Base-by-base conservation (phyloP, 1,140 invertebrate species). In the Drosophila lacertosa region DNA sequence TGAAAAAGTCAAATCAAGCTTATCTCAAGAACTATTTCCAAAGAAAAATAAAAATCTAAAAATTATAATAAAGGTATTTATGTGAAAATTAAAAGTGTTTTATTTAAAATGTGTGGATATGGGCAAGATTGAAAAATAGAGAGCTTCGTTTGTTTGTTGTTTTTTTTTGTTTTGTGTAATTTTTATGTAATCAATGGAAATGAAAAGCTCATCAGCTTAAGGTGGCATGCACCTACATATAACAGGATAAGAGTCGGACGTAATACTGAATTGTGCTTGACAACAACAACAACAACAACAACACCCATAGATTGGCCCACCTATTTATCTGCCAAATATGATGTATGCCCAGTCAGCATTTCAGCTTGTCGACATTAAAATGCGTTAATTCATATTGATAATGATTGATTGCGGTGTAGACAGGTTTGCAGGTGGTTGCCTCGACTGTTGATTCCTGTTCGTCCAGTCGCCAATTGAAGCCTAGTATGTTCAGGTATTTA, bases 31-130 rank as follows among this genome's bases (percentile, higher is more conserved):
- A 84, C 76, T 84, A 89, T 89, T 89, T 86, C 81, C 74, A 77
- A 88, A 81, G 45, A 65, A 65, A 74, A 84, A 69, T 50, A 65
- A 72, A 72, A 84, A 73, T 84, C 81, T 88, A 64, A 77, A 73
- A 86, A 81, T 74, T 86, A 83, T 83, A 89, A 89, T 89, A 89
- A 89, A 89, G 68, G 84, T 89, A 89, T 89, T 89, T 89, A 89
- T 89, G 84, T 89, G 84, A 79, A 70, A 69, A 6, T 7, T 0
- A 4, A 35, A 18, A 0, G 42, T 39, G 33, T 64, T 69, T 69
- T 48, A 63, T 48, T 60, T 59, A 24, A 15, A 0, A n/a, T n/a
- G n/a, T n/a, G n/a, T n/a, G n/a, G n/a, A n/a, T n/a, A n/a, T n/a
- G n/a, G n/a, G n/a, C n/a, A n/a, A n/a, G n/a, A n/a, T n/a, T n/a